Conservation (phyloP, 1,140 invertebrate genomes). For the Aphelinus certus region DNA sequence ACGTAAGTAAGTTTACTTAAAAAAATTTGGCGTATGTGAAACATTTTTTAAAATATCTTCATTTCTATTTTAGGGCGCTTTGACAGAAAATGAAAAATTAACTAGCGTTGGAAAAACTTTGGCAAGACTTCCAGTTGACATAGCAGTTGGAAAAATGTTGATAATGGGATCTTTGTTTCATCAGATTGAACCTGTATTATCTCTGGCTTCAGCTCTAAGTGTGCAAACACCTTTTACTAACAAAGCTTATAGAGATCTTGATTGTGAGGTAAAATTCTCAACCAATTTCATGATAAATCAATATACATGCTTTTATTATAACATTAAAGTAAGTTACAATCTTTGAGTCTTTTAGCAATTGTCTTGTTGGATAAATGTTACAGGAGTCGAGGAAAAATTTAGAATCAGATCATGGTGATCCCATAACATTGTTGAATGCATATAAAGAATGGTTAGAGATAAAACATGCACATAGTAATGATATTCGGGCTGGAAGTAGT, state of each 20-base stretch:
- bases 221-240: slow-evolving; percentile 94
- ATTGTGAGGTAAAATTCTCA: slow-evolving; percentile 73
- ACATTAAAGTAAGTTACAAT: neutral
- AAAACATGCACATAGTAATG: slow-evolving; percentile 68
- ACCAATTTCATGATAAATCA: neutral
- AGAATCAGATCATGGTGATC: slow-evolving; percentile 95
- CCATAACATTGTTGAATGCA: slow-evolving; percentile 88
- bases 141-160: slow-evolving; percentile 95
- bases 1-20: slow-evolving; percentile 69
- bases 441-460: slow-evolving; percentile 91
- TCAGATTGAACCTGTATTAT: slow-evolving; percentile 91
- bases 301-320: neutral
- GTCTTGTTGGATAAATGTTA: slow-evolving; percentile 41
- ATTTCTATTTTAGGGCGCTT: slow-evolving; percentile 72
- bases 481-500: slow-evolving; percentile 53
- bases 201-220: slow-evolving; percentile 90
- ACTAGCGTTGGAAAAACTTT: slow-evolving; percentile 90
- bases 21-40: slow-evolving; percentile 9
- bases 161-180: slow-evolving; percentile 92
- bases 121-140: slow-evolving; percentile 91
- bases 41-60: neutral
- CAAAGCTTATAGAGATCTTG: slow-evolving; percentile 83
- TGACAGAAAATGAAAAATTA: slow-evolving; percentile 85
- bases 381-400: slow-evolving; percentile 81
- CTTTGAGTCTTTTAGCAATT: slow-evolving; percentile 16